Conservation (phyloP, 2,113 vertebrate species). For the western clawed frog (Xenopus tropicalis) region DNA sequence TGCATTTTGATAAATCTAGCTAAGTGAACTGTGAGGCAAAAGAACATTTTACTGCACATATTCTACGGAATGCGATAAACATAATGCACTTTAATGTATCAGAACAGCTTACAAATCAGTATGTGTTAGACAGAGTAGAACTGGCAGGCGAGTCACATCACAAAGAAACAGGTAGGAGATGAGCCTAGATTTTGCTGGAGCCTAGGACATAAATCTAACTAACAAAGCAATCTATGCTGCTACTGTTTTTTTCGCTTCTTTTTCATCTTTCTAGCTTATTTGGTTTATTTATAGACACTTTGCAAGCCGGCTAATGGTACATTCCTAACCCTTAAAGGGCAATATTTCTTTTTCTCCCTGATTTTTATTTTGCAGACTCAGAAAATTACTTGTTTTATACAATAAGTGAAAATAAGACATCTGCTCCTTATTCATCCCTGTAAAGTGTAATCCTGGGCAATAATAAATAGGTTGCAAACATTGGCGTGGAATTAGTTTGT, state of each 20-base stretch:
- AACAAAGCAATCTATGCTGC: background rate
- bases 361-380: too few relatives aligned
- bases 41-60: slow-evolving; percentile 14
- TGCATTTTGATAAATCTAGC: background rate
- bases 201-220: slow-evolving; percentile 15
- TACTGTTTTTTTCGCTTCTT: background rate
- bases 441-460: too few relatives aligned
- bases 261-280: background rate
- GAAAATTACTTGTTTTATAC: too few relatives aligned
- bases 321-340: too few relatives aligned
- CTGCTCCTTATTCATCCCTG: too few relatives aligned
- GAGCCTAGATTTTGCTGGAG: background rate
- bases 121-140: slow-evolving; percentile 8
- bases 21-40: slow-evolving; percentile 3
- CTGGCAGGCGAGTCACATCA: slow-evolving; percentile 38
- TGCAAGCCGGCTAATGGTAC: background rate
- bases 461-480: too few relatives aligned
- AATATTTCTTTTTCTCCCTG: too few relatives aligned
- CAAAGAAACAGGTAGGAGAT: slow-evolving; percentile 33
- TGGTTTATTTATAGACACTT: slow-evolving; percentile 12
- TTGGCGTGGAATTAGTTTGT: too few relatives aligned
- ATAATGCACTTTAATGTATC: slow-evolving; percentile 42
- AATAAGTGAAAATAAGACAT: too few relatives aligned
- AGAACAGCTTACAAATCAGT: slow-evolving; percentile 34
- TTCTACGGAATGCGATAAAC: slow-evolving; percentile 25